Evolutionary conservation across 37 sponge, comb jelly and placozoan species (phyloP), one percentile per base, ranked within the genome.

Genomic region (Crambe crambe): DNA sequence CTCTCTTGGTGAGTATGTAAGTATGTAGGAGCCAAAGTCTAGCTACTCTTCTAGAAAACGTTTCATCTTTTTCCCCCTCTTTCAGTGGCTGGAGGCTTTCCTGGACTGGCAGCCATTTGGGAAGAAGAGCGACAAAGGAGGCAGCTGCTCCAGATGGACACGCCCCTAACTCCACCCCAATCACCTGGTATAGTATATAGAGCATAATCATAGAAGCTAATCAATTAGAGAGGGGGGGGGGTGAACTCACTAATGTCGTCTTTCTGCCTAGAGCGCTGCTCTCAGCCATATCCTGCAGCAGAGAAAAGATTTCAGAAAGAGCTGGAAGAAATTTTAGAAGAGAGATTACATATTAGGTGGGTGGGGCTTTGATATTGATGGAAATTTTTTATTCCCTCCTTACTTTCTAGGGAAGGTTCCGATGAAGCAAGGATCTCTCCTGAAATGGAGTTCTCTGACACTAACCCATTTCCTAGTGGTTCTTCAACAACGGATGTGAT

Each of bases 31-130:
- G 31, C 37, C 61, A 60, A n/a, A n/a, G n/a, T n/a, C n/a, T n/a
- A n/a, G n/a, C n/a, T 60, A 60, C 17, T 60, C 27, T 4, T 26
- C 4, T 60, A 25, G 4, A 26, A 6, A n/a, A 23, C 26, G 61
- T 20, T 60, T 51, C 54, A 51, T 9, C 54, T 51, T 51, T 18
- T 51, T 71, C 72, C 22, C n/a, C 43, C 74, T 73, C 20, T 57
- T 17, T 73, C 56, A 79, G 79, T 68, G 6, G 44, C 79, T 10
- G 84, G 62, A 20, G 89, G 84, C n/a, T 83, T 85, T 65, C 97
- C 97, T 18, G 97, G 97, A 1, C 59, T 96, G 5, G 78, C 84
- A 42, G 89, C 89, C 15, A 31, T 96, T 10, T 94, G 95, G 95
- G 81, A 91, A 43, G 97, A 96, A 41, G 97, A 94, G 68, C 79